A percentile compares a stretch with the other conserved stretches of the same genome.
Conservation (phyloP, 2,797 vertebrate genomes). For the Pseudomugil gertrudae region DNA sequence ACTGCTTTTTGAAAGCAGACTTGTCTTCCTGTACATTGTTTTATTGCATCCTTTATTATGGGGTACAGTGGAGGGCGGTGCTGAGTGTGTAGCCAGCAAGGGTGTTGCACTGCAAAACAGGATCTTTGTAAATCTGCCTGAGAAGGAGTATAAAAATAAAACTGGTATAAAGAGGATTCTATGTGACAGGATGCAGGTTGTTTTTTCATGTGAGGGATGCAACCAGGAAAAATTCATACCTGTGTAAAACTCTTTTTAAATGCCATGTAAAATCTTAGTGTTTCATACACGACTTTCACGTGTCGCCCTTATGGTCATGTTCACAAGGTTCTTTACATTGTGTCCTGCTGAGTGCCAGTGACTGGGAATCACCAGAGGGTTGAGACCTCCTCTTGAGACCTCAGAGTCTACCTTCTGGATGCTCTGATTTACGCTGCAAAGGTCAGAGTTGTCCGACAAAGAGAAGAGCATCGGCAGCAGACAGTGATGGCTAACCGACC, state of each 20-base stretch:
- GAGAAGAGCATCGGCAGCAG: slow-evolving; percentile 10
- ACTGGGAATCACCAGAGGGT: slow-evolving; percentile 60
- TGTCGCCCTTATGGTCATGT: slow-evolving; percentile 42
- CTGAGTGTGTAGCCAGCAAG: slow-evolving; percentile 58
- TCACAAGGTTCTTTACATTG: slow-evolving; percentile 61
- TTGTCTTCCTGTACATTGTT: slow-evolving; percentile 11
- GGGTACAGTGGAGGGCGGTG: background rate
- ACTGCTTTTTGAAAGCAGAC: background rate
- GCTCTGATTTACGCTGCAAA: slow-evolving; percentile 57
- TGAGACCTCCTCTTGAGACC: slow-evolving; percentile 60
- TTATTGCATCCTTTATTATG: background rate
- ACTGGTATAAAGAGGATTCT: slow-evolving; percentile 1
- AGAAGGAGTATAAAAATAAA: background rate
- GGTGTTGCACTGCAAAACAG: slow-evolving; percentile 49
- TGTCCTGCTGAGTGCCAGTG: slow-evolving; percentile 15
- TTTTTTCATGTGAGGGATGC: slow-evolving; percentile 75
- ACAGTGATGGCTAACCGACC: slow-evolving; percentile 27
- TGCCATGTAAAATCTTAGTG: background rate
- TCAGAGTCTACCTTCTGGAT: slow-evolving; percentile 50
- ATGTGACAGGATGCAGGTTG: background rate
- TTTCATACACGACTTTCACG: background rate
- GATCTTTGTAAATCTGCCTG: slow-evolving; percentile 41
- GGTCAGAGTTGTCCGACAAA: slow-evolving; percentile 66
- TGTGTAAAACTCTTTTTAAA: background rate
- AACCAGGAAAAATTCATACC: slow-evolving; percentile 47